A percentile compares a stretch with the other conserved stretches of the same genome.
Conservation (phyloP, 2,888 invertebrate genomes). For the Bhutanitis thaidina region DNA sequence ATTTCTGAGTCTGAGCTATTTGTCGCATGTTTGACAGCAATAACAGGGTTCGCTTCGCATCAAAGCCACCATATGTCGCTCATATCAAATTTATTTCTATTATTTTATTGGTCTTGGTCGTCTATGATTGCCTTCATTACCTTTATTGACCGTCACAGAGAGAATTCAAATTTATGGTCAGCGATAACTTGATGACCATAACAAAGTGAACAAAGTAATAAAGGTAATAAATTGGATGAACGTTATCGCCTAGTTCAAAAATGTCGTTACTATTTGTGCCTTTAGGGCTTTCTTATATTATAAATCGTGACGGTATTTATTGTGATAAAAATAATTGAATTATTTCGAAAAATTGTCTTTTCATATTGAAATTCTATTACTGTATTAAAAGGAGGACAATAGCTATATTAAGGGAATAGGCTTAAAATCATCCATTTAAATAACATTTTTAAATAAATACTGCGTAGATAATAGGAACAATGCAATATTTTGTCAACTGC, state of each 20-base stretch:
- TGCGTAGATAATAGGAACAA: slow-evolving; percentile 77
- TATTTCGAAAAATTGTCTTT: slow-evolving; percentile 21
- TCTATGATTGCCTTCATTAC: slow-evolving; percentile 76
- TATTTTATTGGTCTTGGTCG: slow-evolving; percentile 74
- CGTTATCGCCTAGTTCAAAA: slow-evolving; percentile 39
- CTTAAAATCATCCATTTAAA: slow-evolving; percentile 80
- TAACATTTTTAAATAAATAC: slow-evolving; percentile 80
- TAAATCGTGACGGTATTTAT: background rate
- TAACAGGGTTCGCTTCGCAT: slow-evolving; percentile 75
- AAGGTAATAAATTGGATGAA: slow-evolving; percentile 69
- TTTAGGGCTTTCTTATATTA: slow-evolving; percentile 13
- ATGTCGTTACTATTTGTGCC: slow-evolving; percentile 26
- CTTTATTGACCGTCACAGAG: slow-evolving; percentile 75
- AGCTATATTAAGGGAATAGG: slow-evolving; percentile 65
- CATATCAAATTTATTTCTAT: slow-evolving; percentile 80
- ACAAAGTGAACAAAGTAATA: slow-evolving; percentile 72
- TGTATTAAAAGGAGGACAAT: slow-evolving; percentile 65
- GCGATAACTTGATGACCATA: slow-evolving; percentile 71
- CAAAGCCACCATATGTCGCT: slow-evolving; percentile 77
- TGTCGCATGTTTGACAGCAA: slow-evolving; percentile 80
- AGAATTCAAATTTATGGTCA: slow-evolving; percentile 75
- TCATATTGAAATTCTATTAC: slow-evolving; percentile 38
- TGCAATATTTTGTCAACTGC: slow-evolving; percentile 80
- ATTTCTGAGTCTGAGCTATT: slow-evolving; percentile 66
- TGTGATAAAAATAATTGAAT: slow-evolving; percentile 4